These are phyloP conservation scores for Sciurus carolinensis DNA, from an alignment of 2,797 vertebrate genomes.

Conservation along the genomic window DNA sequence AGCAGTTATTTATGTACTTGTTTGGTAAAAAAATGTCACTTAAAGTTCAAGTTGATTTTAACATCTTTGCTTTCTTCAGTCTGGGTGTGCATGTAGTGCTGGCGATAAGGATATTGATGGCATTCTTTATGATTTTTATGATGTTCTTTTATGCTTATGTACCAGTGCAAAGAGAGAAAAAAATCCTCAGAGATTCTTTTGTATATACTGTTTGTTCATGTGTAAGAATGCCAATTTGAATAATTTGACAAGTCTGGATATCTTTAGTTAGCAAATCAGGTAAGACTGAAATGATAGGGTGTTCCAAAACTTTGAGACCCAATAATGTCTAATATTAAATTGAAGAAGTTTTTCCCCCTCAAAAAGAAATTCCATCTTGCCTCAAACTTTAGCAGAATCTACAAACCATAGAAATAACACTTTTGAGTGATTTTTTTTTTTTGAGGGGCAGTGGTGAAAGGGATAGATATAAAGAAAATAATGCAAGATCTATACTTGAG, in stretches of 20 bases:
- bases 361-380: not conserved
- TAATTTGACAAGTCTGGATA: constrained; percentile 27
- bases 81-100: not conserved
- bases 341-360: not conserved
- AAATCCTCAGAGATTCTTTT: constrained; percentile 27
- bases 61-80: constrained; percentile 18
- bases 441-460: too few relatives aligned
- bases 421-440: not conserved
- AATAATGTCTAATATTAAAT: not conserved
- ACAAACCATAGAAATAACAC: not conserved
- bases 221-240: not conserved
- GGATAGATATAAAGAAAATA: not conserved
- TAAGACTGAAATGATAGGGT: not conserved
- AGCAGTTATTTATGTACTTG: constrained; percentile 57
- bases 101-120: not conserved
- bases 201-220: not conserved
- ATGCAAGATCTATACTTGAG: not conserved
- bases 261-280: constrained; percentile 22
- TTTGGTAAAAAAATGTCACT: constrained; percentile 51
- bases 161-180: not conserved
- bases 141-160: constrained; percentile 27
- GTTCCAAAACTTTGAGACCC: not conserved
- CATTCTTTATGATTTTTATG: not conserved
- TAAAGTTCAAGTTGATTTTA: constrained; percentile 73
- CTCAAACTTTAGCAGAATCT: not conserved